phyloP scores from a whole-genome alignment of 1,140 invertebrate genomes.

The Psix sp. region DNA sequence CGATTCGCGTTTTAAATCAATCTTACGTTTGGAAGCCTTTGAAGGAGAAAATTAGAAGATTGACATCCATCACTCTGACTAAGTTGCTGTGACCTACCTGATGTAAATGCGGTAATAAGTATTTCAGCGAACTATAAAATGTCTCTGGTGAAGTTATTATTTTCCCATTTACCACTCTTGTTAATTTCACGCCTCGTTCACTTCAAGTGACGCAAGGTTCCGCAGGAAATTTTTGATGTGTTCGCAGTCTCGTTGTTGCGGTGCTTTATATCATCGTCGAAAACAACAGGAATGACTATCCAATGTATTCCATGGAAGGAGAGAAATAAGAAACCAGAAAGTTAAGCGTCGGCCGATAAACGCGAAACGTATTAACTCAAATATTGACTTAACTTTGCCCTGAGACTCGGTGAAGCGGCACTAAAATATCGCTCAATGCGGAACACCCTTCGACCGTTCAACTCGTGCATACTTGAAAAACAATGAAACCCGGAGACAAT shows the following conservation, averaged over 20 bases:
- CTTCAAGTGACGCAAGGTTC: conserved; percentile 60
- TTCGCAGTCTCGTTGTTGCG: conserved; percentile 54
- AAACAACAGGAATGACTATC: conserved; percentile 60
- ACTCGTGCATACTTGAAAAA: conserved; percentile 54
- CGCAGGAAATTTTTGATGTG: conserved; percentile 60
- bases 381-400: conserved; percentile 62
- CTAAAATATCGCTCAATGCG: conserved; percentile 59
- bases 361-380: conserved; percentile 58
- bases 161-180: conserved; percentile 61
- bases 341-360: conserved; percentile 55
- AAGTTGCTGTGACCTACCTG: conserved; percentile 39
- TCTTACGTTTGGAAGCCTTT: conserved; percentile 5
- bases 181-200: conserved; percentile 61
- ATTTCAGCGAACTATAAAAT: conserved; percentile 58
- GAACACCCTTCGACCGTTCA: conserved; percentile 43
- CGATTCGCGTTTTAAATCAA: too few species aligned
- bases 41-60: conserved; percentile 40
- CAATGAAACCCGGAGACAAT: conserved; percentile 47
- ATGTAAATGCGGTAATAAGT: conserved; percentile 57
- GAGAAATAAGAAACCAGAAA: conserved; percentile 13
- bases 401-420: conserved; percentile 50
- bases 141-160: conserved; percentile 57
- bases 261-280: conserved; percentile 57
- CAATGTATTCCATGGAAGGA: conserved; percentile 31
- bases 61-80: conserved; percentile 34